Evolutionary conservation across 2,888 invertebrate genomes (phyloP).

Genomic region (Linnaemya vulpina): DNA sequence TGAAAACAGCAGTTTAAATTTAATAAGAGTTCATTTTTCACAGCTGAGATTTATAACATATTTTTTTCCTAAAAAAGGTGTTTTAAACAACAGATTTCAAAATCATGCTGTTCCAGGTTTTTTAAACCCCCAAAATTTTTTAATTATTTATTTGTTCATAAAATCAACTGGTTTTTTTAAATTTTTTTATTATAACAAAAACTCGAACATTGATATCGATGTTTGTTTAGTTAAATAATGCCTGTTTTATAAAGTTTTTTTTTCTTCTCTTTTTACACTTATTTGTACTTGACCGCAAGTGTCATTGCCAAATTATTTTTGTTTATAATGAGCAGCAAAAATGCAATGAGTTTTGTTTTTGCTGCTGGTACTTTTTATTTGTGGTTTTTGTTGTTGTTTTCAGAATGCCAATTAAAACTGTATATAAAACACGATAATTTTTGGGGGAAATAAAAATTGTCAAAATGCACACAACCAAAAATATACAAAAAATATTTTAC

Average conservation of each 20-base stretch:
- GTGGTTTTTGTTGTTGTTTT: slow-evolving; percentile 27
- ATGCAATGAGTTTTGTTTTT: slow-evolving; percentile 26
- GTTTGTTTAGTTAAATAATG: slow-evolving; percentile 43
- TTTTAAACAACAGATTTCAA: slow-evolving; percentile 37
- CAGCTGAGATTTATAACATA: slow-evolving; percentile 24
- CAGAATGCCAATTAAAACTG: slow-evolving; percentile 82
- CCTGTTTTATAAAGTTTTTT: neutral
- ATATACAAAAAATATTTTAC: slow-evolving; percentile 43
- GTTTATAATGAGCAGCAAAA: slow-evolving; percentile 76
- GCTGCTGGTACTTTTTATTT: slow-evolving; percentile 1
- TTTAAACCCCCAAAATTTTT: neutral
- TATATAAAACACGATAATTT: slow-evolving; percentile 82
- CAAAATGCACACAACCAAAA: slow-evolving; percentile 8
- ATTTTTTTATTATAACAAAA: slow-evolving; percentile 38
- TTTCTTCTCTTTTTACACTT: slow-evolving; percentile 63
- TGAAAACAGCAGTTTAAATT: slow-evolving; percentile 15
- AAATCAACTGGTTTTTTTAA: slow-evolving; percentile 61
- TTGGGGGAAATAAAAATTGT: slow-evolving; percentile 52
- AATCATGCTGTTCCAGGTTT: neutral
- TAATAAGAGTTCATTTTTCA: slow-evolving; percentile 35
- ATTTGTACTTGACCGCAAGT: slow-evolving; percentile 79
- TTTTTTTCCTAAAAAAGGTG: slow-evolving; percentile 3
- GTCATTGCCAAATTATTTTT: slow-evolving; percentile 77
- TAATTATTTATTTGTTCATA: slow-evolving; percentile 8
- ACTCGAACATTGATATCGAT: slow-evolving; percentile 36